Evolutionary conservation across 1,140 invertebrate species (phyloP).

Genomic region (Drosophila obscura): DNA sequence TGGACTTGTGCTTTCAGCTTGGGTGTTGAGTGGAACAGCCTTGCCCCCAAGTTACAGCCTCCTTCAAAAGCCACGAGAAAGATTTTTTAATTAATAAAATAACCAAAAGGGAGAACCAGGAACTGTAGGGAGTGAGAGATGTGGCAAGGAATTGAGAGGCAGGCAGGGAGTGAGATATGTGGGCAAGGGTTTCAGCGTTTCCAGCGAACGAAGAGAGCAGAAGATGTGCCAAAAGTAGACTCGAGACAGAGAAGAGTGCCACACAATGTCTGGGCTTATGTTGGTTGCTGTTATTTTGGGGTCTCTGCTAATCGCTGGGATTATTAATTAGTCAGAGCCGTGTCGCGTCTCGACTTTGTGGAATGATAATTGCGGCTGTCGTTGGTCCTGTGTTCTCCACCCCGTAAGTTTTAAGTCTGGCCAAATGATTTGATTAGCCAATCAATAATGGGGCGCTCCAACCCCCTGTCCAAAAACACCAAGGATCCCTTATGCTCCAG

Average conservation of each 20-base stretch:
- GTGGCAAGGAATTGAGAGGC: too few relatives aligned
- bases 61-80: slow-evolving; percentile 36
- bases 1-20: slow-evolving; percentile 32
- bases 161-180: too few relatives aligned
- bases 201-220: too few relatives aligned
- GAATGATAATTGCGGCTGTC: slow-evolving; percentile 82
- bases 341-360: slow-evolving; percentile 59
- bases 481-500: neutral
- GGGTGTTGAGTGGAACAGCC: slow-evolving; percentile 49
- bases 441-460: slow-evolving; percentile 71
- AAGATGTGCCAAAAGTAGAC: too few relatives aligned
- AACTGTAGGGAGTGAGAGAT: neutral
- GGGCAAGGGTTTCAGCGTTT: too few relatives aligned
- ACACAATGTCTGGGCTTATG: slow-evolving; percentile 13
- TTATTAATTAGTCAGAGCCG: slow-evolving; percentile 74
- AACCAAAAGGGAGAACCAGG: slow-evolving; percentile 5
- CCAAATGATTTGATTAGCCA: slow-evolving; percentile 81
- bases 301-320: slow-evolving; percentile 69
- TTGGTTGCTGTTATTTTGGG: neutral
- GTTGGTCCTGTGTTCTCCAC: slow-evolving; percentile 46
- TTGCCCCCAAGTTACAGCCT: slow-evolving; percentile 50
- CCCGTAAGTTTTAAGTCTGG: slow-evolving; percentile 32
- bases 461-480: slow-evolving; percentile 9
- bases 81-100: slow-evolving; percentile 72
- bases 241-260: neutral